Conservation (phyloP, 2,888 invertebrate genomes). For the Sycophila texana region DNA sequence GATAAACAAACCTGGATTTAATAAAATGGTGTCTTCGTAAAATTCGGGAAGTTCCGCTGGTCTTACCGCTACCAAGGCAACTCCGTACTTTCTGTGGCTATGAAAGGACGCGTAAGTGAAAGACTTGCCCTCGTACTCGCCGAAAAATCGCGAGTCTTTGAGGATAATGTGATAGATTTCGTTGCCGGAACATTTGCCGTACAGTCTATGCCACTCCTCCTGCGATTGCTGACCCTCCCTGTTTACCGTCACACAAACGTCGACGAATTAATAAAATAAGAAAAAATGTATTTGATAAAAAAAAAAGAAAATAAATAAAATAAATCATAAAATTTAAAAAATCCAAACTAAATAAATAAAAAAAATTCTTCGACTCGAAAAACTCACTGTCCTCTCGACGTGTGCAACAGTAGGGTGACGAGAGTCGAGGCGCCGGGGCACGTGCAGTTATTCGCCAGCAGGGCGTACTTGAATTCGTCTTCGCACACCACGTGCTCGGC, state of each 20-base stretch:
- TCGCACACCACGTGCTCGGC: slow-evolving; percentile 99
- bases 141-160: slow-evolving; percentile 96
- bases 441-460: slow-evolving; percentile 98
- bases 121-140: slow-evolving; percentile 98
- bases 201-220: slow-evolving; percentile 99
- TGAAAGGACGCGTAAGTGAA: slow-evolving; percentile 99
- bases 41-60: slow-evolving; percentile 95
- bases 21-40: slow-evolving; percentile 94
- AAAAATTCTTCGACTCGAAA: neutral
- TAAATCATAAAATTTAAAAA: too few relatives aligned
- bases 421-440: slow-evolving; percentile 98
- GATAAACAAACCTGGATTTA: slow-evolving; percentile 84
- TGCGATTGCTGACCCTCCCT: slow-evolving; percentile 96
- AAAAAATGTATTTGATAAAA: neutral
- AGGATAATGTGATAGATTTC: slow-evolving; percentile 98
- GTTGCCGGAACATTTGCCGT: slow-evolving; percentile 98
- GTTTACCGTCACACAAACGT: slow-evolving; percentile 41
- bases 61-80: slow-evolving; percentile 96
- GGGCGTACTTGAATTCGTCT: slow-evolving; percentile 98
- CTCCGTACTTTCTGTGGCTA: slow-evolving; percentile 98
- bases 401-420: slow-evolving; percentile 95
- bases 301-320: too few relatives aligned
- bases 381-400: slow-evolving; percentile 97
- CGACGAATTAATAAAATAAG: neutral
- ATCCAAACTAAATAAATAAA: too few relatives aligned